Evolutionary conservation across 2,797 vertebrate species (phyloP).

Genomic region (Notolabrus celidotus): DNA sequence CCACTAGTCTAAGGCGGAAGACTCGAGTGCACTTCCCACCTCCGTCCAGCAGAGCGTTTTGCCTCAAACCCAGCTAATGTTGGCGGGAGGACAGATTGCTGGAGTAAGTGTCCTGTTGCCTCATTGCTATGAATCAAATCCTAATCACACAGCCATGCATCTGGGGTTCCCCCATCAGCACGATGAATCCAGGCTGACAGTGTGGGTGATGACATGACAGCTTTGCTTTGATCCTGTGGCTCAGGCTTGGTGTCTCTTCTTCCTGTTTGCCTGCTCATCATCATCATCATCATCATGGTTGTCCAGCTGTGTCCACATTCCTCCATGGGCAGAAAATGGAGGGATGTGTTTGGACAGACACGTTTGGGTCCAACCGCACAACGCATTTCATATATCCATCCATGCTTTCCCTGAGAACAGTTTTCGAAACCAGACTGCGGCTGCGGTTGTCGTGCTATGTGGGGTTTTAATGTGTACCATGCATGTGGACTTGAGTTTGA

Average conservation of each 20-base stretch:
- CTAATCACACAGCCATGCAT: slow-evolving; percentile 37
- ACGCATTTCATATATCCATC: slow-evolving; percentile 54
- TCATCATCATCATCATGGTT: slow-evolving; percentile 30
- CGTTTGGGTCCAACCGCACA: slow-evolving; percentile 19
- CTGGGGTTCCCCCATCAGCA: slow-evolving; percentile 39
- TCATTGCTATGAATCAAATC: slow-evolving; percentile 54
- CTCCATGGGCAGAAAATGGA: slow-evolving; percentile 25
- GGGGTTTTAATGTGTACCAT: slow-evolving; percentile 52
- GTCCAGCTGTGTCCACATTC: slow-evolving; percentile 48
- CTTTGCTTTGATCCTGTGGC: slow-evolving; percentile 55
- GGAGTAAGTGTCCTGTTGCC: slow-evolving; percentile 90
- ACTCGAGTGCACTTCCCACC: slow-evolving; percentile 91
- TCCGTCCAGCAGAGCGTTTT: slow-evolving; percentile 94
- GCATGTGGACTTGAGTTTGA: slow-evolving; percentile 71
- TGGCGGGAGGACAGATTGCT: slow-evolving; percentile 97
- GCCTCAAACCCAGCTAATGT: slow-evolving; percentile 97
- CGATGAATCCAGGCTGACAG: slow-evolving; percentile 32
- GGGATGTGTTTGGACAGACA: slow-evolving; percentile 42
- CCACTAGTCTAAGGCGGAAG: slow-evolving; percentile 93
- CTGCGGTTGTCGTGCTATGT: slow-evolving; percentile 24
- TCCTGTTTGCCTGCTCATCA: slow-evolving; percentile 64
- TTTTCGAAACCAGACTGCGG: too few species aligned
- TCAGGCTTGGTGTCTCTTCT: slow-evolving; percentile 47
- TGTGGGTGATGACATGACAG: slow-evolving; percentile 28
- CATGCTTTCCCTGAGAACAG: slow-evolving; percentile 23